Percentiles rank a stretch among this genome's conserved stretches.
phyloP scores from a whole-genome alignment of 2,888 invertebrate species.

The Agapostemon virescens region DNA sequence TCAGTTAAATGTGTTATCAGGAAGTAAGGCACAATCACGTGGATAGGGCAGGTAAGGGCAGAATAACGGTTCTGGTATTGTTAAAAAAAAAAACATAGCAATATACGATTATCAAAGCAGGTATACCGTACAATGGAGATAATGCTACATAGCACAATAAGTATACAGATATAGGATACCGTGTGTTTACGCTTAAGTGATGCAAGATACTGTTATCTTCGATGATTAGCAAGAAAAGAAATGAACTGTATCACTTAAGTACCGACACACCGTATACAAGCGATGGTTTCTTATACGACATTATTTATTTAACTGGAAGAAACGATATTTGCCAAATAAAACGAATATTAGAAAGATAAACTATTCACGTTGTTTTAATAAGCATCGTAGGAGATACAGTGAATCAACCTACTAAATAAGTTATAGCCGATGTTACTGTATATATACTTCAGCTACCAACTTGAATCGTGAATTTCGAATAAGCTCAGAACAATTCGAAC shows the following conservation, averaged over 20 bases:
- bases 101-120: conserved; percentile 4
- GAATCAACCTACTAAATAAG: conserved; percentile 29
- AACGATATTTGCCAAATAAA: conserved; percentile 33
- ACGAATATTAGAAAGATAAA: conserved; percentile 17
- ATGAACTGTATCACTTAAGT: not conserved
- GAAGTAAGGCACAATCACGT: conserved; percentile 55
- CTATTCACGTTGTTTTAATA: conserved; percentile 37
- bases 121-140: conserved; percentile 18
- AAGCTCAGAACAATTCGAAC: conserved; percentile 2
- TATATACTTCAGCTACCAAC: conserved; percentile 17
- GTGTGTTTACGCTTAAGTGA: not conserved
- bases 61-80: conserved; percentile 27
- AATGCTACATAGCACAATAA: conserved; percentile 25
- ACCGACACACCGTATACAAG: not conserved
- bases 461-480: conserved; percentile 26
- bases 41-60: conserved; percentile 62
- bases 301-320: conserved; percentile 30
- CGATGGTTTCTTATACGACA: conserved; percentile 14
- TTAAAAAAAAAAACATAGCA: conserved; percentile 16
- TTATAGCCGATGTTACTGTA: conserved; percentile 28
- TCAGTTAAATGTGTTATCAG: conserved; percentile 57
- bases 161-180: conserved; percentile 9
- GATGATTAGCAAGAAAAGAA: not conserved
- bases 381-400: conserved; percentile 21
- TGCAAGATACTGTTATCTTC: not conserved